Percentiles rank a stretch among this genome's conserved stretches.
Conservation (phyloP, 1,140 invertebrate species). For the Drosophila pseudoananassae region DNA sequence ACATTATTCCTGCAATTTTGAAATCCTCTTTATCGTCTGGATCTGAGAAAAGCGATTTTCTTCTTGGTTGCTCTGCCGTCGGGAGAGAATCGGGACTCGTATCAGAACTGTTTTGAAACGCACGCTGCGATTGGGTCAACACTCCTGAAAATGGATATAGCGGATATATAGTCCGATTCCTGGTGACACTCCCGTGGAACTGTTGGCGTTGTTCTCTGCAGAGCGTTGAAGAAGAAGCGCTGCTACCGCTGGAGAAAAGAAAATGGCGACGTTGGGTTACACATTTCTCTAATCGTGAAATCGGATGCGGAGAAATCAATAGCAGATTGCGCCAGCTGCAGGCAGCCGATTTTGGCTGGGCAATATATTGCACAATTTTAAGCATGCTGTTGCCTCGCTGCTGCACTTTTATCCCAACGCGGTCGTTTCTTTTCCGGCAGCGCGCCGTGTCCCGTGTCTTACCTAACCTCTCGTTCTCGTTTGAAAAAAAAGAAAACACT, state of each 20-base stretch:
- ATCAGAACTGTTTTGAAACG: constrained; percentile 46
- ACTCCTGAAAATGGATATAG: constrained; percentile 26
- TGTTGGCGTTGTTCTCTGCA: constrained; percentile 71
- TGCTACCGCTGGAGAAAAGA: constrained; percentile 80
- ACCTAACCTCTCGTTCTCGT: neutral
- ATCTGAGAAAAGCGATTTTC: constrained; percentile 65
- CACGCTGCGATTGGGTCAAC: constrained; percentile 52
- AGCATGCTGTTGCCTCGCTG: constrained; percentile 55
- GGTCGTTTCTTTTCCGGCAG: constrained; percentile 4
- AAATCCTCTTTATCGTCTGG: constrained; percentile 64
- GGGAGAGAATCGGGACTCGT: constrained; percentile 40
- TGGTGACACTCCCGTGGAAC: constrained; percentile 62
- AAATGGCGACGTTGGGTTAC: constrained; percentile 82
- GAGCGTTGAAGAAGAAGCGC: constrained; percentile 68
- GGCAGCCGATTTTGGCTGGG: constrained; percentile 22
- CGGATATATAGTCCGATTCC: constrained; percentile 44
- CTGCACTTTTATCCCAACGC: constrained; percentile 21
- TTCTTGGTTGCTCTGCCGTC: constrained; percentile 51
- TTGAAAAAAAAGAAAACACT: neutral
- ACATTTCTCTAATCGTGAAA: constrained; percentile 52
- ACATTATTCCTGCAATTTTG: constrained; percentile 80
- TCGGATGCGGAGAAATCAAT: constrained; percentile 71
- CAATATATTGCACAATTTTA: constrained; percentile 73
- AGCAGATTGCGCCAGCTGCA: constrained; percentile 70
- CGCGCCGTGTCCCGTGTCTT: neutral